Percentiles rank a stretch among this genome's conserved stretches.
phyloP scores from a whole-genome alignment of 2,888 invertebrate species.

The Caenorhabditis angaria region DNA sequence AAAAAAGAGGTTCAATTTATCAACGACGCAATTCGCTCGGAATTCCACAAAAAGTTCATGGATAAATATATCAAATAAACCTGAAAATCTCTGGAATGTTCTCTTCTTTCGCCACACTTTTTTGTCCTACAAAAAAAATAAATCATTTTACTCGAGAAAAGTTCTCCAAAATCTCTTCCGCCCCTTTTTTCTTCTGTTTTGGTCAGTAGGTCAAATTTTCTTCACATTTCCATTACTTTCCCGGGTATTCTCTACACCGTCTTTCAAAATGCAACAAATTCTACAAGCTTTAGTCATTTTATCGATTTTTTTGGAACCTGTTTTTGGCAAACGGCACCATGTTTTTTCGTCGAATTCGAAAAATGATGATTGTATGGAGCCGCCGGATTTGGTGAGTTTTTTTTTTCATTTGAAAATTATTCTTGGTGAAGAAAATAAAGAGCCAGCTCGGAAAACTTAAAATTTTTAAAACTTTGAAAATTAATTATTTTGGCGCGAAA shows the following conservation, averaged over 20 bases:
- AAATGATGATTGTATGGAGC: too few relatives aligned
- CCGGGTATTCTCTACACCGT: not conserved
- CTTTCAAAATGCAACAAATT: not conserved
- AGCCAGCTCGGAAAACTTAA: too few relatives aligned
- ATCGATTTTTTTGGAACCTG: too few relatives aligned
- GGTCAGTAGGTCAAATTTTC: not conserved
- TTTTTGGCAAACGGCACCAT: too few relatives aligned
- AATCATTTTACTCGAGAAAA: not conserved
- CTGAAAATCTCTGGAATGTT: not conserved
- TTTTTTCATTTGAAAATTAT: too few relatives aligned
- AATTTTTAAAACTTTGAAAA: too few relatives aligned
- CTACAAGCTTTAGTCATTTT: too few relatives aligned
- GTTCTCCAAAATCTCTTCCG: constrained; percentile 7
- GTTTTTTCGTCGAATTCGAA: too few relatives aligned
- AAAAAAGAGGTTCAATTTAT: constrained; percentile 86
- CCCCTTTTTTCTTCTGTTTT: not conserved
- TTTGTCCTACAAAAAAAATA: constrained; percentile 6
- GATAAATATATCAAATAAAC: constrained; percentile 95
- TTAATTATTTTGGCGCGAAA: too few relatives aligned
- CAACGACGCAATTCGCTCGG: constrained; percentile 95
- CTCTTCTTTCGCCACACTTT: constrained; percentile 3
- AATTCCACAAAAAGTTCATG: constrained; percentile 99
- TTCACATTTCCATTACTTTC: not conserved
- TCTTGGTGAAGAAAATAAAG: too few relatives aligned
- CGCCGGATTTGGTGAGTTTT: too few relatives aligned